These are phyloP conservation scores for Dasypogon diadema DNA, from an alignment of 2,888 invertebrate species.

Conservation along the genomic window DNA sequence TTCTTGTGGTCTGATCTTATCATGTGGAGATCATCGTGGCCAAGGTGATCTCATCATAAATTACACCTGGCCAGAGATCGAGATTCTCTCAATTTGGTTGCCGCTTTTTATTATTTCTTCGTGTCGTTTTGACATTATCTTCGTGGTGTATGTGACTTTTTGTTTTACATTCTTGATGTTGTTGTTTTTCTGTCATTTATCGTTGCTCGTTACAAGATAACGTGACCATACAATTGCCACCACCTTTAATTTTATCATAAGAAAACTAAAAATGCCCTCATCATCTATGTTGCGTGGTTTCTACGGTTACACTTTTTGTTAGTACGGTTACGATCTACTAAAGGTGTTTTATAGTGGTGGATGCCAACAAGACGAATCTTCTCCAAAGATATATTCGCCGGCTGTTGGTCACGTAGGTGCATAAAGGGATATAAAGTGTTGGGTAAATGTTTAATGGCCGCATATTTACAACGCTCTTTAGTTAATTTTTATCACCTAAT, in stretches of 20 bases:
- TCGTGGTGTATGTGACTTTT: slow-evolving; percentile 46
- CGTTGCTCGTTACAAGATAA: slow-evolving; percentile 54
- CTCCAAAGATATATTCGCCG: neutral
- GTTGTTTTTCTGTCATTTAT: slow-evolving; percentile 50
- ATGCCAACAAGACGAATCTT: neutral
- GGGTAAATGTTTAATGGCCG: slow-evolving; percentile 33
- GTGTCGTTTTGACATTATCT: slow-evolving; percentile 52
- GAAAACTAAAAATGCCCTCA: neutral
- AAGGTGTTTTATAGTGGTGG: slow-evolving; percentile 22
- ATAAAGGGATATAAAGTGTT: slow-evolving; percentile 11
- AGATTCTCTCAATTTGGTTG: slow-evolving; percentile 49
- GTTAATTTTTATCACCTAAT: slow-evolving; percentile 45
- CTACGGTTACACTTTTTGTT: too few relatives aligned
- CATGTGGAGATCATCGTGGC: slow-evolving; percentile 52
- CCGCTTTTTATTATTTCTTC: slow-evolving; percentile 48
- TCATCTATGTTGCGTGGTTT: neutral
- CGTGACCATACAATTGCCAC: slow-evolving; percentile 56
- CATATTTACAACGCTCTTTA: slow-evolving; percentile 44
- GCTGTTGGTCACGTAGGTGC: slow-evolving; percentile 32
- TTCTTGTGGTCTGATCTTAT: slow-evolving; percentile 52
- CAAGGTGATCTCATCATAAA: slow-evolving; percentile 53
- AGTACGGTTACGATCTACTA: neutral
- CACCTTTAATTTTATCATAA: slow-evolving; percentile 49
- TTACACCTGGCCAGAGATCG: slow-evolving; percentile 54
- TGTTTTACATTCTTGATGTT: slow-evolving; percentile 49